Evolutionary conservation across 2,113 vertebrate genomes (phyloP), one percentile per base, ranked within the genome.

Genomic region (Cynopterus brachyotis): DNA sequence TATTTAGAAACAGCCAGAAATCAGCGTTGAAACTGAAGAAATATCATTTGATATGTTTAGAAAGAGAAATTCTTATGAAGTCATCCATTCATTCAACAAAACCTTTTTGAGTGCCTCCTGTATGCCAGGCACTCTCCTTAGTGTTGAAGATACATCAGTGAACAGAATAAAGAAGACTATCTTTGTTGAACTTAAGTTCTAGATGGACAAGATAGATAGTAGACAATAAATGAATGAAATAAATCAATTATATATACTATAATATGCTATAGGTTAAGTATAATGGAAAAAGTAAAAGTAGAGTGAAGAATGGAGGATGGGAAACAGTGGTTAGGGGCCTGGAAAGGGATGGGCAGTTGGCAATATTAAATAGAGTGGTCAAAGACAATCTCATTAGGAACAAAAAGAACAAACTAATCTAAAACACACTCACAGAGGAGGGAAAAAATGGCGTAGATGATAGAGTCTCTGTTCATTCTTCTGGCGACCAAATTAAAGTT

Each of bases 1-100:
- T 90, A 92, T 60, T 83, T 84, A 47, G 30, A 95, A 97, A 92
- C 16, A 50, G 9, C 24, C 22, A 73, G 78, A 93, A 76, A 88
- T 55, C n/a, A 60, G 32, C 50, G 16, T 62, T 78, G 57, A 94
- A 95, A 72, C 5, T 66, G 59, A 17, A 70, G 37, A 82, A 86
- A 75, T 91, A 62, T 24, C 0, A 30, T 66, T 93, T 75, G 69
- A 55, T 70, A 50, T 55, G 35, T 66, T 92, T 87, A 94, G 53
- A 95, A 93, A 91, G 53, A 89, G 32, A 87, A 80, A 95, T 80
- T 67, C 37, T 94, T 76, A 67, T 35, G 22, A 93, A 93, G 53
- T 59, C 32, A 83, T 70, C 83, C 42, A 85, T 73, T 93, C 59
- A 91, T 57, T 95, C 66, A 86, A 70, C 26, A 80, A 92, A 83